Evolutionary conservation across 2,888 invertebrate genomes (phyloP).

Genomic region (Axea sp.): DNA sequence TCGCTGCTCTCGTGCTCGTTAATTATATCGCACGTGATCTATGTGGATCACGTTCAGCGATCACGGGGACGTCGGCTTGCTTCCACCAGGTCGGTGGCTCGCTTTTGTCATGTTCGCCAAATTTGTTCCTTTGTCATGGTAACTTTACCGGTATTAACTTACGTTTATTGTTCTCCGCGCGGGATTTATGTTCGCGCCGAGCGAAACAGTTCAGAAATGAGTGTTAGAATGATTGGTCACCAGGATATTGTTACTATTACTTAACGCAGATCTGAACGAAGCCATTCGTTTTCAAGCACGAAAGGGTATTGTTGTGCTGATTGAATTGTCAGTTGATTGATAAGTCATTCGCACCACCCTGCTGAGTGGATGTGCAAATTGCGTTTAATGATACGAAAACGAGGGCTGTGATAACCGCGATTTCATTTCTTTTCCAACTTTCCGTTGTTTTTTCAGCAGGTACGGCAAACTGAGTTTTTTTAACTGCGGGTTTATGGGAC

Average conservation of each 20-base stretch:
- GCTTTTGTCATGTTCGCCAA: neutral
- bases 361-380: too few relatives aligned
- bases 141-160: neutral
- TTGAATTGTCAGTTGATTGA: too few relatives aligned
- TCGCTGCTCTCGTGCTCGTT: constrained; percentile 74
- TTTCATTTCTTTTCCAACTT: too few relatives aligned
- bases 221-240: constrained; percentile 10
- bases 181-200: neutral
- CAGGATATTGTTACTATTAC: neutral
- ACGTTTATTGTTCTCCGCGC: neutral
- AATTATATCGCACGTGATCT: constrained; percentile 76
- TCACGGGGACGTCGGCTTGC: constrained; percentile 65
- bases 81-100: too few relatives aligned
- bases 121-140: constrained; percentile 4
- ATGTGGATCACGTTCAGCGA: constrained; percentile 71
- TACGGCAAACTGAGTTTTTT: too few relatives aligned
- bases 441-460: too few relatives aligned
- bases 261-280: neutral
- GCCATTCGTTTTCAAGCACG: constrained; percentile 1
- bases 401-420: too few relatives aligned
- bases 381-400: too few relatives aligned
- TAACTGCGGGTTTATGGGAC: too few relatives aligned
- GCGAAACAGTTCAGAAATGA: constrained; percentile 1
- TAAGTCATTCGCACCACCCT: too few relatives aligned
- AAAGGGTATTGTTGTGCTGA: neutral